Evolutionary conservation across 2,888 invertebrate species (phyloP), one percentile per base, ranked within the genome.

Genomic region (Hemistola chrysoprasaria): DNA sequence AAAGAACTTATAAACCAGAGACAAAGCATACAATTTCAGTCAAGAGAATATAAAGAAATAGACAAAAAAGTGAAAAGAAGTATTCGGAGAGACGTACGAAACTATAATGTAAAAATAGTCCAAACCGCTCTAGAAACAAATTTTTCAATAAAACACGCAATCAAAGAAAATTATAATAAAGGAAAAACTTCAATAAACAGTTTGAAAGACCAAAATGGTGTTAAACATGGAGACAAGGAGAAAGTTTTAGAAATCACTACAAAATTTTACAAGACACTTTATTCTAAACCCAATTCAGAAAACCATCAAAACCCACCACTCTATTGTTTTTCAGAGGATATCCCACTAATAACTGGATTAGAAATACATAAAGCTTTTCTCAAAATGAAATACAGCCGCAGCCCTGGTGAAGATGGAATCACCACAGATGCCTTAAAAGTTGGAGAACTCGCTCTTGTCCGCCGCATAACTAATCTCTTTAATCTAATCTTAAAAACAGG

Each of bases 391-490:
- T 16, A 16, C 4, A 16, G 16, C 4, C 2, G 16, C 2, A 16
- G 16, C 4, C 27, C 39, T 1, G 39, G 33, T 5, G 9, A 33
- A 7, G 26, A 32, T 22, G 27, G 27, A n/a, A 22, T 39, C 6
- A 27, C 32, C 11, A 39, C 39, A 2, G 39, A 39, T 16, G 23
- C 40, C 6, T 16, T 40, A 16, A 16, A 16, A 16, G 4, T 16
- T 16, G 16, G 16, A 16, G 16, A 16, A 16, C 16, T 4, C 2
- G 16, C 16, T 4, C 16, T 16, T 16, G 2, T 16, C 2, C 16
- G 3, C 16, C 16, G 20, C 1, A 24, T 22, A 1, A 9, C 23
- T 30, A 30, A 24, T 30, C 6, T 7, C 10, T 26, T 26, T 10
- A 26, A 26, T 10, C 10, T 7, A 26, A 10, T 26, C 6, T 10